Base-by-base conservation (phyloP, 2,113 vertebrate genomes). In the Nicator chloris region DNA sequence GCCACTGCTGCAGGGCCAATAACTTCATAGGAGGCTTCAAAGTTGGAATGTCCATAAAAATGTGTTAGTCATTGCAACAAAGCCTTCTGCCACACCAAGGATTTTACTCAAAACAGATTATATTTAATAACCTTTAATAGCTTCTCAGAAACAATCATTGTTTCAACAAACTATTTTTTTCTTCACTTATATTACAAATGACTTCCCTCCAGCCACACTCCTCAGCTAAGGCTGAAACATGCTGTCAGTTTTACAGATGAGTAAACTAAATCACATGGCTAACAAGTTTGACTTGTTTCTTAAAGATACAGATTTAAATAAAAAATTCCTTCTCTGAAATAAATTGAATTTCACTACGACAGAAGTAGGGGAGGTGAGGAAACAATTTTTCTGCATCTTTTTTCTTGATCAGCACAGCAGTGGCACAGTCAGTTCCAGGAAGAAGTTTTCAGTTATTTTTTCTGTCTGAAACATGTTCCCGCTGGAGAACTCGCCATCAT, bases 41-140 rank as follows among this genome's bases (percentile, higher is more conserved):
- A 97, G 80, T 71, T 93, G 72, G 90, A 95, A 92, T 82, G 79
- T 56, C 83, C 91, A 75, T 87, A 90, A 76, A 96, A 90, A 51
- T 42, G 68, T n/a, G 80, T 92, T 75, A 95, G 96, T 86, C 94
- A 83, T 20, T 35, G 39, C 75, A 89, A 93, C 33, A 90, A 79
- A 96, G 53, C 50, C 15, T 82, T 65, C 22, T 54, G 63, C 73
- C 81, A 78, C 27, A 76, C 37, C 45, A 59, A 85, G 47, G 59
- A 33, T 73, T 93, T 80, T 88, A 82, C 59, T 91, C 54, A 69
- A 89, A 80, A 11, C 47, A 54, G 57, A 88, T 70, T 69, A 61
- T 35, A 42, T 72, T 75, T 79, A 87, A 91, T 85, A 86, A 60
- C 33, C 27, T n/a, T n/a, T n/a, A n/a, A n/a, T n/a, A 56, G 56